phyloP scores from a whole-genome alignment of 2,888 invertebrate genomes.

The Dilophus febrilis region DNA sequence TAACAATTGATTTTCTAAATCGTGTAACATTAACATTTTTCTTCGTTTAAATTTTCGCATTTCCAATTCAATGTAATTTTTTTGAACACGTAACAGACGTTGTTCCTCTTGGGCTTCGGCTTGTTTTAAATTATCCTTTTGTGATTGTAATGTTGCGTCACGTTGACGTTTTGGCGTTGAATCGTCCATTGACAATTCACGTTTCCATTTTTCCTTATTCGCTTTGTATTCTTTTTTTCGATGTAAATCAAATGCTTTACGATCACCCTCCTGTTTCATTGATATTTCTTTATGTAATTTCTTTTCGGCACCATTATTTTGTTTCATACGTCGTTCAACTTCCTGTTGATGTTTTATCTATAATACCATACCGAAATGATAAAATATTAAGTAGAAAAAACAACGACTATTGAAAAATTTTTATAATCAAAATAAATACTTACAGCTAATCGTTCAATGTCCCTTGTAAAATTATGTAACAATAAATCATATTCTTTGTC shows the following conservation, averaged over 20 bases:
- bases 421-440: too few relatives aligned
- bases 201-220: slow-evolving; percentile 93
- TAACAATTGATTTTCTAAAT: slow-evolving; percentile 78
- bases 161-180: slow-evolving; percentile 80
- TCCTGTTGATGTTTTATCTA: slow-evolving; percentile 61
- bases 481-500: slow-evolving; percentile 94
- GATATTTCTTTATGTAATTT: slow-evolving; percentile 85
- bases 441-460: slow-evolving; percentile 72
- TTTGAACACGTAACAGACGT: slow-evolving; percentile 70
- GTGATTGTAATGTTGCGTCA: slow-evolving; percentile 77
- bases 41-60: slow-evolving; percentile 82
- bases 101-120: slow-evolving; percentile 85
- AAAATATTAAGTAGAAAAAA: not conserved
- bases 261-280: slow-evolving; percentile 74
- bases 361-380: slow-evolving; percentile 2
- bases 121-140: slow-evolving; percentile 81
- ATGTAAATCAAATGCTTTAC: slow-evolving; percentile 78
- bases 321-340: slow-evolving; percentile 64
- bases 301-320: slow-evolving; percentile 77
- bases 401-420: not conserved
- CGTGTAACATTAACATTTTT: slow-evolving; percentile 71
- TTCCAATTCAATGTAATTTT: slow-evolving; percentile 81
- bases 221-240: slow-evolving; percentile 95
- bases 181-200: slow-evolving; percentile 80
- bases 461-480: slow-evolving; percentile 78